phyloP scores from a whole-genome alignment of 1,140 invertebrate genomes.

The Cherax quadricarinatus region DNA sequence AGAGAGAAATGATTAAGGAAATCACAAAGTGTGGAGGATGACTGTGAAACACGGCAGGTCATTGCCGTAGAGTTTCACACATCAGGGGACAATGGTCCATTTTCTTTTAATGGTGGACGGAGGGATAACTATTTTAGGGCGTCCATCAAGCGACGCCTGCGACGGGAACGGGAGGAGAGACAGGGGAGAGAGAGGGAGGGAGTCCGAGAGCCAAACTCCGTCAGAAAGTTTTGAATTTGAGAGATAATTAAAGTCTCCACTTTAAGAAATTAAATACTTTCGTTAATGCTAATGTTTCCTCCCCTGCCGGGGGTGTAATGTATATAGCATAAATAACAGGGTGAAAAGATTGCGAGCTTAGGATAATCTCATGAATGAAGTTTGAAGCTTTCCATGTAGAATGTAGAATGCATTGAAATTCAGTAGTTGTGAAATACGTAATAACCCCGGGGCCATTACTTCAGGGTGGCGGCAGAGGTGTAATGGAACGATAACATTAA shows the following conservation, averaged over 20 bases:
- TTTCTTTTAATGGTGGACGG: conserved; percentile 48
- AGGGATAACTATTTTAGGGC: conserved; percentile 39
- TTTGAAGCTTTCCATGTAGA: conserved; percentile 24
- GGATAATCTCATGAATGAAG: conserved; percentile 41
- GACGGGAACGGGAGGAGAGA: no score
- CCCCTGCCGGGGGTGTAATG: not conserved
- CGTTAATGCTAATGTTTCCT: not conserved
- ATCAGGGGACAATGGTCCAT: conserved; percentile 47
- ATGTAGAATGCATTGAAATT: conserved; percentile 62
- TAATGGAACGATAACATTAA: conserved; percentile 68
- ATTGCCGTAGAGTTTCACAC: conserved; percentile 27
- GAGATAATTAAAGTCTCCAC: no score
- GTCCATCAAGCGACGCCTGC: conserved; percentile 30
- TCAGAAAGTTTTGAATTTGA: no score
- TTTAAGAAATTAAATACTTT: no score
- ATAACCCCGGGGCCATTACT: conserved; percentile 48
- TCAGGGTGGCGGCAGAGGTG: conserved; percentile 43
- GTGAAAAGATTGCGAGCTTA: conserved; percentile 37
- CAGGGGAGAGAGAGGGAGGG: no score
- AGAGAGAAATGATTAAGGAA: conserved; percentile 26
- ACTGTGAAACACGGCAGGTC: conserved; percentile 33
- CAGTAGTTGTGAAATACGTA: conserved; percentile 64
- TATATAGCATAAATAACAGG: not conserved
- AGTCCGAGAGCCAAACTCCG: no score
- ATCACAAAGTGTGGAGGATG: conserved; percentile 21